phyloP scores from a whole-genome alignment of 2,113 vertebrate genomes.

The Megaceryle torquata region DNA sequence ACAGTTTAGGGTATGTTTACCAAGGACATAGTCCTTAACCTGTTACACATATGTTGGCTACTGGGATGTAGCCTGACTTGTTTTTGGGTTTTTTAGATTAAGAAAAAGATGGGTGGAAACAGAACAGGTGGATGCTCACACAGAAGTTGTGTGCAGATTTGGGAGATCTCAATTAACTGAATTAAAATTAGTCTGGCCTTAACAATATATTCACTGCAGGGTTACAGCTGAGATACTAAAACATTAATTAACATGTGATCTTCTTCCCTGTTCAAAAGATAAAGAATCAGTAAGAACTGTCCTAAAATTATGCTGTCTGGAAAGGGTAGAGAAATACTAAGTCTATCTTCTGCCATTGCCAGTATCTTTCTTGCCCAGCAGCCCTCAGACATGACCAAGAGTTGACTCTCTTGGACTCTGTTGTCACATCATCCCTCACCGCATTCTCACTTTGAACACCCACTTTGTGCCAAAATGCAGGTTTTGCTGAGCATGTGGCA shows the following conservation, averaged over 20 bases:
- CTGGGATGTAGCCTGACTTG: background rate
- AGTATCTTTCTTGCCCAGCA: background rate
- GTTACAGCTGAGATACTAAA: background rate
- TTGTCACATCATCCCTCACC: background rate
- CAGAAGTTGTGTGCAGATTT: background rate
- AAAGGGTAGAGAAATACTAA: background rate
- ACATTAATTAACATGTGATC: accelerated
- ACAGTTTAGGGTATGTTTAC: background rate
- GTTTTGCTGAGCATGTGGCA: background rate
- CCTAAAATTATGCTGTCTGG: background rate
- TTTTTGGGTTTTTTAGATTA: background rate
- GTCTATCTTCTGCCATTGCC: background rate
- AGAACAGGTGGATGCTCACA: background rate
- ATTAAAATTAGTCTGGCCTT: background rate
- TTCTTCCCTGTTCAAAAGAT: background rate
- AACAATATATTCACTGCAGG: background rate
- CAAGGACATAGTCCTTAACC: background rate
- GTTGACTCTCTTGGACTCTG: background rate
- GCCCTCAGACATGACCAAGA: accelerated
- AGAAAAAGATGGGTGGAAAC: background rate
- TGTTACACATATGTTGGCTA: background rate
- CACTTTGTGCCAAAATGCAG: background rate
- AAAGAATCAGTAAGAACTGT: background rate
- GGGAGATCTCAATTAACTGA: background rate
- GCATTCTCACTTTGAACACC: background rate